These are phyloP conservation scores for Plectropomus leopardus DNA, from an alignment of 2,113 vertebrate species.

Conservation along the genomic window DNA sequence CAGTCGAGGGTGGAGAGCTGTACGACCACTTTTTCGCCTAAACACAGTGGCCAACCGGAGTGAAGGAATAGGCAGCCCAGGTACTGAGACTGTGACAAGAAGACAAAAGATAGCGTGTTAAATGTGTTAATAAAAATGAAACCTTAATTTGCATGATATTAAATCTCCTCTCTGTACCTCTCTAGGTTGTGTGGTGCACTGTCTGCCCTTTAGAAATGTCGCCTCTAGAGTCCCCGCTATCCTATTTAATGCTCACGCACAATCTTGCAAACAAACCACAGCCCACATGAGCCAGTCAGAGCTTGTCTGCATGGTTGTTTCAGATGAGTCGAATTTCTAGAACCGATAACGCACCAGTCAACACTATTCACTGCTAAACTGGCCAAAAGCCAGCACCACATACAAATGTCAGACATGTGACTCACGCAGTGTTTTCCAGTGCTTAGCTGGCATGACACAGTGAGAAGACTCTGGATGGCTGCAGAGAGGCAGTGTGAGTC, in stretches of 20 bases:
- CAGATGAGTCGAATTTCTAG: constrained; percentile 52
- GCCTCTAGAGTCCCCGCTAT: neutral
- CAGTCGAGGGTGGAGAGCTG: constrained; percentile 93
- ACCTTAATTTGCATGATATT: constrained; percentile 3
- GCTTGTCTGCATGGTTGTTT: constrained; percentile 6
- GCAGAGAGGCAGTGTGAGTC: constrained; percentile 48
- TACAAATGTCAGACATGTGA: constrained; percentile 66
- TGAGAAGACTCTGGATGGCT: constrained; percentile 37
- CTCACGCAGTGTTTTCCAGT: constrained; percentile 44
- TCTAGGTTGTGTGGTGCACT: neutral
- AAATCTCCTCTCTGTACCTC: neutral
- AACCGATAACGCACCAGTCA: constrained; percentile 50
- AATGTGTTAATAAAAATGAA: neutral
- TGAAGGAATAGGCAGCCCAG: constrained; percentile 92
- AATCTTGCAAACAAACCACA: constrained; percentile 18
- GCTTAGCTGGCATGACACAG: constrained; percentile 58
- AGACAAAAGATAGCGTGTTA: neutral
- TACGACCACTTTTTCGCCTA: constrained; percentile 89
- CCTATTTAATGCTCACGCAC: neutral
- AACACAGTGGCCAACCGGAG: constrained; percentile 92
- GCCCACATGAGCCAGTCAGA: constrained; percentile 11
- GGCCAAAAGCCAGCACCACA: constrained; percentile 37
- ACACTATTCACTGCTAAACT: constrained; percentile 36
- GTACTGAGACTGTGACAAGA: constrained; percentile 88
- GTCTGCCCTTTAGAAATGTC: neutral